Evolutionary conservation across 2,113 vertebrate species (phyloP).

Genomic region (Clarias macrocephalus): DNA sequence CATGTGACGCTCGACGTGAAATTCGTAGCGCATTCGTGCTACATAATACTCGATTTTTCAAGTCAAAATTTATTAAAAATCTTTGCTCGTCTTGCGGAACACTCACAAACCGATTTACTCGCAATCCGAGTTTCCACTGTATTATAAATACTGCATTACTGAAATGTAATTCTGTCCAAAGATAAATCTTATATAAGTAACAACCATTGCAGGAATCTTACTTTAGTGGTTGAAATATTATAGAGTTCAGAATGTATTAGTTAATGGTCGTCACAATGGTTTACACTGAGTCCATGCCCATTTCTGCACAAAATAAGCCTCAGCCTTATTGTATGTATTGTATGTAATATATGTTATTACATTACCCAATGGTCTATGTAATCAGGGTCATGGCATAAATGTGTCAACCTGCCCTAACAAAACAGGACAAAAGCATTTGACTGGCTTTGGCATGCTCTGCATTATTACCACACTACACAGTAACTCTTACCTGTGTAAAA

Average conservation of each 20-base stretch:
- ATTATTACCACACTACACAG: neutral
- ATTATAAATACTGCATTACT: neutral
- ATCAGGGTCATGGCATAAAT: neutral
- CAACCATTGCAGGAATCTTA: neutral
- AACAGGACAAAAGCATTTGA: neutral
- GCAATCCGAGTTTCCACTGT: too few species aligned
- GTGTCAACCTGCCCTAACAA: neutral
- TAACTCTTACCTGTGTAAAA: conserved; percentile 2
- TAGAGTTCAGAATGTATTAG: neutral
- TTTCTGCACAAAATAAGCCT: neutral
- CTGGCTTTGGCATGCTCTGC: neutral
- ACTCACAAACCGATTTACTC: too few species aligned
- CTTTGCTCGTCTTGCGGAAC: too few species aligned
- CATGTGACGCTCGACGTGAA: too few species aligned
- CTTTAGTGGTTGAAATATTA: neutral
- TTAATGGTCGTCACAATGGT: neutral
- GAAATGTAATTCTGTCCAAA: neutral
- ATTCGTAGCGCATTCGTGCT: too few species aligned
- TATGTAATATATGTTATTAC: neutral
- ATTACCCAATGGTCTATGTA: neutral
- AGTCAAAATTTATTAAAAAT: too few species aligned
- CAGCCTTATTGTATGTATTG: too few species aligned
- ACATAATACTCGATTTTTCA: too few species aligned
- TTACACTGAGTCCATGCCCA: neutral
- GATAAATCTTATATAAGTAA: neutral